Base-by-base conservation (phyloP, 2,888 invertebrate genomes). In the Oscheius sp. region DNA sequence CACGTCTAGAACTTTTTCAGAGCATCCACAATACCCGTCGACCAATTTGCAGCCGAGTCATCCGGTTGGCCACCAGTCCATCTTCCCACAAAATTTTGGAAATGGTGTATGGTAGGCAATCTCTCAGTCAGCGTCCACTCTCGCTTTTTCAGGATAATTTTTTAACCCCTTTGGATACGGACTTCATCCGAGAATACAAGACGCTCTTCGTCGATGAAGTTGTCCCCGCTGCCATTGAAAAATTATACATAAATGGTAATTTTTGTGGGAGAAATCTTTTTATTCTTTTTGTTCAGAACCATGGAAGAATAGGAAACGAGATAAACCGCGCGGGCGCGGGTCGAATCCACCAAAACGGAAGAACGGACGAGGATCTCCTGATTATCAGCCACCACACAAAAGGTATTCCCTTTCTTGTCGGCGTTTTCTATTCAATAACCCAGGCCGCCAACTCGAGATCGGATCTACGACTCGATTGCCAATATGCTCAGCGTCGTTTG, bases 11-110 rank as follows among this genome's bases (percentile, higher is more conserved):
- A 25, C 3, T 25, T 58, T 16, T 58, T 13, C n/a, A 27, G 29
- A 12, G 1, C 7, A 1, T 80, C 76, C 41, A 58, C 73, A 18
- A 71, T 80, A 27, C 78, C 77, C 0, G 72, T 72, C 16, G 78
- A 78, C 27, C 23, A 58, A 5, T n/a, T 52, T 46, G 78, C 76
- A 2, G 79, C 78, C 18, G 68, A 79, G 9, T 53, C 77, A 7
- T 69, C 78, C 46, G 69, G 69, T 7, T 77, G 72, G 71, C 78
- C 79, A 13, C 78, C 78, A 1, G 61, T 66, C 23, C 71, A 78
- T 46, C 58, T 80, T 16, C 73, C 76, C 43, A 72, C 75, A 21
- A 66, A 77, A 21, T 81, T 81, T 49, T 81, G 81, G 81, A 75
- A 73, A 7, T 79, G 79, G 79, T 74, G 73, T 27, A 75, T 74